These are phyloP conservation scores for Sisyra terminalis DNA, from an alignment of 2,888 invertebrate genomes.

Conservation along the genomic window DNA sequence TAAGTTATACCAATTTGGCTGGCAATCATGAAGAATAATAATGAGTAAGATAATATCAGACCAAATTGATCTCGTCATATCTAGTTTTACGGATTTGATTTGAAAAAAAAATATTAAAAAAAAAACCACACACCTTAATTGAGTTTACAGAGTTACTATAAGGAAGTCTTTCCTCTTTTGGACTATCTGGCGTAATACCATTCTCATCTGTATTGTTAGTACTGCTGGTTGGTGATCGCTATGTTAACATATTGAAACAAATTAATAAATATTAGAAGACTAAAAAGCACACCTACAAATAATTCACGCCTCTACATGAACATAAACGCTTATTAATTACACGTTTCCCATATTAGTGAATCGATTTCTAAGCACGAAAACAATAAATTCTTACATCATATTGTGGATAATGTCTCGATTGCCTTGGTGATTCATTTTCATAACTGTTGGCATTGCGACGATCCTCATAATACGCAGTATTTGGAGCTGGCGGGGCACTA, in stretches of 20 bases:
- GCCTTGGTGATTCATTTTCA: slow-evolving; percentile 24
- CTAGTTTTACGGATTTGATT: too few relatives aligned
- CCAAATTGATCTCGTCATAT: not conserved
- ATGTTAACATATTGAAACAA: slow-evolving; percentile 7
- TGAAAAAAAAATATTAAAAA: not conserved
- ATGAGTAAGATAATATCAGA: too few relatives aligned
- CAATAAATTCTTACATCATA: slow-evolving; percentile 22
- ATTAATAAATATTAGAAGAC: too few relatives aligned
- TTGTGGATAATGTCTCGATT: slow-evolving; percentile 17
- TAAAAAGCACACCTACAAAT: too few relatives aligned
- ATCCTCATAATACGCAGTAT: slow-evolving; percentile 11
- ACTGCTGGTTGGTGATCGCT: slow-evolving; percentile 21
- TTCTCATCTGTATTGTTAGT: slow-evolving; percentile 31
- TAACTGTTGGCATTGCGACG: slow-evolving; percentile 21
- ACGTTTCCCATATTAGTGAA: not conserved
- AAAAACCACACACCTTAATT: slow-evolving; percentile 39
- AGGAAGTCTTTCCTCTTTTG: slow-evolving; percentile 38
- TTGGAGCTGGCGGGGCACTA: slow-evolving; percentile 6
- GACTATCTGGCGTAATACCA: slow-evolving; percentile 23
- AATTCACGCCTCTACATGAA: not conserved
- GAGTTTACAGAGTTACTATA: slow-evolving; percentile 55
- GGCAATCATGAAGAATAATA: not conserved
- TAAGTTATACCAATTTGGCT: not conserved
- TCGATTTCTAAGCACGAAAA: not conserved
- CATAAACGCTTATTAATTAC: not conserved